These are phyloP conservation scores for Anguilla megastoma DNA, from an alignment of 2,797 vertebrate species.

Conservation along the genomic window DNA sequence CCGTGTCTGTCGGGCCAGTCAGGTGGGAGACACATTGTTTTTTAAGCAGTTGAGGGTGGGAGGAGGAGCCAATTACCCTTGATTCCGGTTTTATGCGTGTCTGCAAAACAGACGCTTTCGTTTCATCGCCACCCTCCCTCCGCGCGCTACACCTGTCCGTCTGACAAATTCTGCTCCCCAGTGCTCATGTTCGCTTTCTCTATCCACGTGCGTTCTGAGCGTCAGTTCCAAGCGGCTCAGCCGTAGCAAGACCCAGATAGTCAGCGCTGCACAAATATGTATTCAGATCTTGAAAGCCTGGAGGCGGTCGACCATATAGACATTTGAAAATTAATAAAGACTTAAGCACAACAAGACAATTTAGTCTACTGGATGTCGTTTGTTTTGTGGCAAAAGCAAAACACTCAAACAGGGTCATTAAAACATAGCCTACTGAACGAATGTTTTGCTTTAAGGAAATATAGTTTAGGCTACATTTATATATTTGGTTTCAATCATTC, in stretches of 20 bases:
- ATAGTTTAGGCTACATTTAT: too few species aligned
- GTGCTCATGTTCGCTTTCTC: conserved; percentile 16
- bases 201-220: not conserved
- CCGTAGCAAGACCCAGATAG: not conserved
- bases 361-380: too few species aligned
- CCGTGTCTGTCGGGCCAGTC: conserved; percentile 68
- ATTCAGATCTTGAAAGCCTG: conserved; percentile 21
- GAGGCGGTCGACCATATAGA: not conserved
- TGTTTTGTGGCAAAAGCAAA: too few species aligned
- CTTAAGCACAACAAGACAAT: too few species aligned
- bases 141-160: conserved; percentile 23
- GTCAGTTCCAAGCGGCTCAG: conserved; percentile 8
- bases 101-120: conserved; percentile 16
- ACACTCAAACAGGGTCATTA: too few species aligned
- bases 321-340: too few species aligned
- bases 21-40: conserved; percentile 70
- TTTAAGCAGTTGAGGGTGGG: conserved; percentile 4
- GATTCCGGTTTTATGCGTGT: conserved; percentile 39
- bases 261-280: not conserved
- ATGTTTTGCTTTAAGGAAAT: too few species aligned
- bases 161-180: conserved; percentile 35
- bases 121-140: too few species aligned
- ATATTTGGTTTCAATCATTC: too few species aligned
- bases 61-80: conserved; percentile 59
- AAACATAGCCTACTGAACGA: too few species aligned